Conservation (phyloP, 1,140 invertebrate genomes). For the Chrysopa pallens region DNA sequence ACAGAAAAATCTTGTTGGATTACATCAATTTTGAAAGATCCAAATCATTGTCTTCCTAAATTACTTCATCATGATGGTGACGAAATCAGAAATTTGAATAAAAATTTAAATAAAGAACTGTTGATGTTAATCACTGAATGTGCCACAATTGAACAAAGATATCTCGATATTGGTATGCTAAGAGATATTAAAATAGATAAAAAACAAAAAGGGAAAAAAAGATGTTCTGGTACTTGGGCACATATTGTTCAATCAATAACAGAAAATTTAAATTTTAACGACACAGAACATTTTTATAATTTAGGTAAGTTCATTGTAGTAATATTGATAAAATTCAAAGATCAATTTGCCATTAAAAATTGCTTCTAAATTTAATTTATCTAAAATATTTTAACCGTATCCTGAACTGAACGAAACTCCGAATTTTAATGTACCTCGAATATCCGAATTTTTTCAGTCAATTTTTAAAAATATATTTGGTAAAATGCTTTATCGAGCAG, state of each 20-base stretch:
- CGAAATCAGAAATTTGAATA: slow-evolving; percentile 8
- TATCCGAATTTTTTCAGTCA: too few relatives aligned
- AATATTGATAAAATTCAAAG: too few relatives aligned
- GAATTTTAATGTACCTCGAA: too few relatives aligned
- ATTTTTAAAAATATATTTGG: too few relatives aligned
- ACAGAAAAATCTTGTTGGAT: slow-evolving; percentile 12
- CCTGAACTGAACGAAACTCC: too few relatives aligned
- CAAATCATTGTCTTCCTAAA: slow-evolving; percentile 10
- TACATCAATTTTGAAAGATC: slow-evolving; percentile 12
- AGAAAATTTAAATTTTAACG: slow-evolving; percentile 18
- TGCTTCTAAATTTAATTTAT: too few relatives aligned
- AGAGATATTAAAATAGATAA: background rate
- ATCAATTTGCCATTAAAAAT: too few relatives aligned
- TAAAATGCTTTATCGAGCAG: too few relatives aligned
- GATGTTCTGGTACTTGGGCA: slow-evolving; percentile 10
- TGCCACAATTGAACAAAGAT: slow-evolving; percentile 14
- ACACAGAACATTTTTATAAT: slow-evolving; percentile 31
- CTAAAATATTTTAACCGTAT: too few relatives aligned
- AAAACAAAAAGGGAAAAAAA: background rate
- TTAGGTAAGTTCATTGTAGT: slow-evolving; percentile 20
- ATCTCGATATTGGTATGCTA: slow-evolving; percentile 9
- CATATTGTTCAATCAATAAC: slow-evolving; percentile 16
- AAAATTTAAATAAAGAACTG: slow-evolving; percentile 14
- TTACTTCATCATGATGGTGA: slow-evolving; percentile 7
- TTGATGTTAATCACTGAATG: slow-evolving; percentile 15